Percentiles rank a stretch among this genome's conserved stretches.
Conservation (phyloP, 2,888 invertebrate species). For the Cosmopolites sordidus region DNA sequence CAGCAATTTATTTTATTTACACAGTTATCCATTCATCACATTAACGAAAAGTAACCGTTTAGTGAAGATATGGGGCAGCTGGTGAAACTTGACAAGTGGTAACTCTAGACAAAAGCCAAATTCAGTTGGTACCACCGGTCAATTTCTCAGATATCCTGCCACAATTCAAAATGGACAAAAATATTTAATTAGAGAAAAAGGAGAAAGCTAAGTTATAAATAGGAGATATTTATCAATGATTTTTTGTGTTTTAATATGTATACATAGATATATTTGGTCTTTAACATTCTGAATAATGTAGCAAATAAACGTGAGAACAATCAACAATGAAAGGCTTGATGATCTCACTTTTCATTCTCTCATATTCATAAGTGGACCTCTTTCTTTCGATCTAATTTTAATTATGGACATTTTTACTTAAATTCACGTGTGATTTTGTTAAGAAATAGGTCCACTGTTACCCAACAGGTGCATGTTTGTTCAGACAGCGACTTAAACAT, state of each 20-base stretch:
- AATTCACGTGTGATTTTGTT: too few relatives aligned
- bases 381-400: too few relatives aligned
- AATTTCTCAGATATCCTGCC: neutral
- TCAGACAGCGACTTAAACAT: neutral
- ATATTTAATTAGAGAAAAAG: neutral
- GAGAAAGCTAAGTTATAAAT: slow-evolving; percentile 1
- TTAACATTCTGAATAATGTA: neutral
- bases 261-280: slow-evolving; percentile 2
- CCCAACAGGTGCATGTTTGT: too few relatives aligned
- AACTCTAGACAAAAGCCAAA: too few relatives aligned
- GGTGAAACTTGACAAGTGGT: too few relatives aligned
- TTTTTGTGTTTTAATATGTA: slow-evolving; percentile 1
- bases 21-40: slow-evolving; percentile 16
- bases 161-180: slow-evolving; percentile 1
- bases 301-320: neutral
- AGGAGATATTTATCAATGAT: slow-evolving; percentile 2
- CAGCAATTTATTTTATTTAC: slow-evolving; percentile 22
- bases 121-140: neutral
- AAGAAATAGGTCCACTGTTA: too few relatives aligned
- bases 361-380: too few relatives aligned
- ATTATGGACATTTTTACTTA: too few relatives aligned
- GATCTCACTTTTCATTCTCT: neutral
- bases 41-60: slow-evolving; percentile 7
- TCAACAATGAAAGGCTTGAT: neutral
- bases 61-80: neutral